phyloP scores from a whole-genome alignment of 2,797 vertebrate species.

The Tamandua tetradactyla region DNA sequence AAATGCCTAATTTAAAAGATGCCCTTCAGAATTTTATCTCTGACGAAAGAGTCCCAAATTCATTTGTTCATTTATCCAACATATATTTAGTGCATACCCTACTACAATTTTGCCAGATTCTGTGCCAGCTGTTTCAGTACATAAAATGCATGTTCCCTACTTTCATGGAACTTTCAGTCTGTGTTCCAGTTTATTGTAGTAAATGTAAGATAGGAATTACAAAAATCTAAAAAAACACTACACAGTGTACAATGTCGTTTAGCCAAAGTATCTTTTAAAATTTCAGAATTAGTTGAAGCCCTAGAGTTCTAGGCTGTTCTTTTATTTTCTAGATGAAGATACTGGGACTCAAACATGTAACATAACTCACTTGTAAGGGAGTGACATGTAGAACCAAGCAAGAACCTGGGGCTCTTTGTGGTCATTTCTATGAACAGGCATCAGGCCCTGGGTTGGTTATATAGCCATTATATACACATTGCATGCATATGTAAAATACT shows the following conservation, averaged over 20 bases:
- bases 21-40: constrained; percentile 20
- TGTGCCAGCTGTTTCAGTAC: background rate
- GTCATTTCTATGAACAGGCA: background rate
- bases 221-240: background rate
- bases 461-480: background rate
- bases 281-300: background rate
- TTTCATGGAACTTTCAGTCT: background rate
- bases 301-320: background rate
- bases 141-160: background rate
- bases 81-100: background rate
- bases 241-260: no score
- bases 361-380: background rate
- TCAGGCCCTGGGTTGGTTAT: background rate
- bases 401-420: background rate
- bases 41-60: constrained; percentile 32
- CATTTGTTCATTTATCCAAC: background rate
- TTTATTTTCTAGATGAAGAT: constrained; percentile 26
- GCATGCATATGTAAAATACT: background rate
- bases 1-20: constrained; percentile 49
- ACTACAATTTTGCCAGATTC: background rate
- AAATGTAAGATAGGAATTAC: background rate
- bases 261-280: background rate
- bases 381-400: background rate
- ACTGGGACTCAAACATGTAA: background rate
- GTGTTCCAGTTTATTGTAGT: background rate